Evolutionary conservation across 2,113 vertebrate species (phyloP).

Genomic region (Plotosus lineatus): DNA sequence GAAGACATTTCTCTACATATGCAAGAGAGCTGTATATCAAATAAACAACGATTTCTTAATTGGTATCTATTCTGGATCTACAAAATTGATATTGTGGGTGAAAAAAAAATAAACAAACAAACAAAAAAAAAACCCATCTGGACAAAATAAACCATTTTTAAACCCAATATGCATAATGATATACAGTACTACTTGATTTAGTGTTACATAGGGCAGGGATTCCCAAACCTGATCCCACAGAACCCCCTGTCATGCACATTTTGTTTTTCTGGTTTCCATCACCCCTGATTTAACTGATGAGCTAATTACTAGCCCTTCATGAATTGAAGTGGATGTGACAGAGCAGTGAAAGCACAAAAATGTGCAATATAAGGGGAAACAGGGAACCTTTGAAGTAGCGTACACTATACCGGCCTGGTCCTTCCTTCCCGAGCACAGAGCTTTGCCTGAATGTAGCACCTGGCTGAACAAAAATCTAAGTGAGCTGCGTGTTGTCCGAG

Average conservation of each 20-base stretch:
- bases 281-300: too few species aligned
- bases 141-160: background rate
- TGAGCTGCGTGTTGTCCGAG: background rate
- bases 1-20: background rate
- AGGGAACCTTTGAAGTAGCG: background rate
- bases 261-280: too few species aligned
- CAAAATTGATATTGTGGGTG: background rate
- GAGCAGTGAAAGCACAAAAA: too few species aligned
- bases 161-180: background rate
- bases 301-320: too few species aligned
- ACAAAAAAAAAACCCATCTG: background rate
- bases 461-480: constrained; percentile 5
- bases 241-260: too few species aligned
- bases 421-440: background rate
- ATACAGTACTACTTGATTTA: background rate
- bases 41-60: background rate
- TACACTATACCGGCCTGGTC: background rate
- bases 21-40: background rate
- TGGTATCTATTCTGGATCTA: background rate
- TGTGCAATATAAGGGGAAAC: too few species aligned
- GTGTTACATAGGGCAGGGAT: too few species aligned
- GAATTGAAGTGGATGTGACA: too few species aligned
- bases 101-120: background rate
- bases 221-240: too few species aligned
- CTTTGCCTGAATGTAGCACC: background rate